A percentile compares a stretch with the other conserved stretches of the same genome.
Conservation (phyloP, 2,113 vertebrate genomes). For the Entelurus aequoreus region DNA sequence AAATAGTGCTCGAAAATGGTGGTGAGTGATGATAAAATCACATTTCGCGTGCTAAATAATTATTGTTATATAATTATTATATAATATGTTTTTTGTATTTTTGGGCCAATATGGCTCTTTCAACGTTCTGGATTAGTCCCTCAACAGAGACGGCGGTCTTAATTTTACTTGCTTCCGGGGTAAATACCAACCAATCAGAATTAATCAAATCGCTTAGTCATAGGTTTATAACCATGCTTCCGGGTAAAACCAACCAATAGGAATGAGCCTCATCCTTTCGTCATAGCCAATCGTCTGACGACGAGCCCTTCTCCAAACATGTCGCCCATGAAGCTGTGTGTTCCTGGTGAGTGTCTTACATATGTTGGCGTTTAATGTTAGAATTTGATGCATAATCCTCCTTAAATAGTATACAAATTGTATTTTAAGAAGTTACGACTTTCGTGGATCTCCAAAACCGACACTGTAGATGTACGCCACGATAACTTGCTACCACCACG, state of each 20-base stretch:
- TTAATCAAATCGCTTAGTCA: too few species aligned
- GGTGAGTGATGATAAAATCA: too few species aligned
- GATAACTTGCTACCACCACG: background rate
- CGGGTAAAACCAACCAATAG: slow-evolving; percentile 46
- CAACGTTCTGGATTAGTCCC: too few species aligned
- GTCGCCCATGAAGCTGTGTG: slow-evolving; percentile 77
- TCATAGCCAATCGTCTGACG: slow-evolving; percentile 47
- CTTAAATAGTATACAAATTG: background rate
- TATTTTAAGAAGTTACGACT: background rate
- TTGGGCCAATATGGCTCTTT: too few species aligned
- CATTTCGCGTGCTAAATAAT: too few species aligned
- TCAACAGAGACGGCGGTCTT: too few species aligned
- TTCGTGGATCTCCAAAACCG: background rate
- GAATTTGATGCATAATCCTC: background rate
- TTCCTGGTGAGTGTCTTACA: slow-evolving; percentile 65
- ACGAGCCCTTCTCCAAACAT: slow-evolving; percentile 65
- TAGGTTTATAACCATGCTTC: background rate
- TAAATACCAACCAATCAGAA: too few species aligned
- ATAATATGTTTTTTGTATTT: too few species aligned
- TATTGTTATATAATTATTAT: too few species aligned
- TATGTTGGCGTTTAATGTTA: background rate
- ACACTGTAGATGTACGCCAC: too few species aligned
- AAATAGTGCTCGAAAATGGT: too few species aligned
- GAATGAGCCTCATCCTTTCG: background rate
- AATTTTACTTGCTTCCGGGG: too few species aligned